These are phyloP conservation scores for Monopis laevigella DNA, from an alignment of 2,888 invertebrate genomes.

Conservation along the genomic window DNA sequence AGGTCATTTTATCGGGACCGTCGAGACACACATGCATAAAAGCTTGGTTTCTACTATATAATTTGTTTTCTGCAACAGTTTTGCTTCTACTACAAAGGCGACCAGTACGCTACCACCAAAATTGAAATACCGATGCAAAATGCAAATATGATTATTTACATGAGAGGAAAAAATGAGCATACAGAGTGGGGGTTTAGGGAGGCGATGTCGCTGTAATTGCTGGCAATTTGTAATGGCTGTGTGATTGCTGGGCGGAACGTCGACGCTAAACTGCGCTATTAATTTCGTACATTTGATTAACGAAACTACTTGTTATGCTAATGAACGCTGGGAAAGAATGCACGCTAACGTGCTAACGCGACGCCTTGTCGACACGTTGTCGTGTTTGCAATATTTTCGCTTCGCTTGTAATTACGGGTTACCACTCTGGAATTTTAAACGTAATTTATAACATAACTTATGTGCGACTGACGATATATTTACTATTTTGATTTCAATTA, in stretches of 20 bases:
- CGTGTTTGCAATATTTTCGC: conserved; percentile 55
- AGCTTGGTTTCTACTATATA: too few relatives aligned
- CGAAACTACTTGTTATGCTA: conserved; percentile 66
- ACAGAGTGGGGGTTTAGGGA: conserved; percentile 24
- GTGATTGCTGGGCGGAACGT: conserved; percentile 61
- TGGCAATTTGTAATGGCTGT: conserved; percentile 62
- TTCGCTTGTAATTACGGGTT: conserved; percentile 44
- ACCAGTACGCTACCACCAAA: too few relatives aligned
- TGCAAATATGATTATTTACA: conserved; percentile 2
- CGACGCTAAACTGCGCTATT: conserved; percentile 62
- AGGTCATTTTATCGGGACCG: too few relatives aligned
- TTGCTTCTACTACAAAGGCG: too few relatives aligned
- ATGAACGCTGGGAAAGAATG: conserved; percentile 63
- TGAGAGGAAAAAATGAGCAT: conserved; percentile 7
- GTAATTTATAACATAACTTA: conserved; percentile 11
- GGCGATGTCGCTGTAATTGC: conserved; percentile 51
- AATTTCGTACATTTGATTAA: conserved; percentile 68
- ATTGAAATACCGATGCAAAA: too few relatives aligned
- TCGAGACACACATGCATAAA: too few relatives aligned
- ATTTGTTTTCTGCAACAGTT: too few relatives aligned
- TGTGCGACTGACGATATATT: not conserved
- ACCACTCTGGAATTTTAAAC: conserved; percentile 14
- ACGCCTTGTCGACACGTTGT: conserved; percentile 59
- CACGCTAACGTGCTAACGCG: conserved; percentile 56
- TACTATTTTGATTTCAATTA: conserved; percentile 1